These are phyloP conservation scores for Pipistrellus kuhlii DNA, from an alignment of 2,797 vertebrate genomes.

Conservation along the genomic window DNA sequence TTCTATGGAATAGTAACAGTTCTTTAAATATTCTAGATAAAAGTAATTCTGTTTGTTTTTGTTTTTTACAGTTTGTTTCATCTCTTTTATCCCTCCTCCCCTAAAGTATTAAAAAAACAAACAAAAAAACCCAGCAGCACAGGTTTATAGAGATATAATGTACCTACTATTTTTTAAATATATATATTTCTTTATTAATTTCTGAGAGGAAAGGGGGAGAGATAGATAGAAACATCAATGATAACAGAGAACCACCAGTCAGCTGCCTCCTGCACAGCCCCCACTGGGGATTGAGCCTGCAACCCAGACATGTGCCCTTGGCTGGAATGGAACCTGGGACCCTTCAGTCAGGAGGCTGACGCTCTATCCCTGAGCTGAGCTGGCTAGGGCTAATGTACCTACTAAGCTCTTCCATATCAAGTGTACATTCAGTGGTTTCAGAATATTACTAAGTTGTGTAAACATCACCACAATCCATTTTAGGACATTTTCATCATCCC, in stretches of 20 bases:
- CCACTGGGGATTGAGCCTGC: no score
- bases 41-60: neutral
- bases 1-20: neutral
- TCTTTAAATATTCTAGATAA: neutral
- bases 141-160: neutral
- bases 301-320: no score
- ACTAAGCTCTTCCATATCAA: neutral
- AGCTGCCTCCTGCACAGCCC: no score
- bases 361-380: no score
- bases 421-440: neutral
- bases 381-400: neutral
- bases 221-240: no score
- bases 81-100: neutral
- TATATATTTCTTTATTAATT: no score
- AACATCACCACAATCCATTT: neutral
- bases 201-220: no score
- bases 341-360: no score
- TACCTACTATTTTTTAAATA: neutral
- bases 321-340: no score
- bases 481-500: neutral
- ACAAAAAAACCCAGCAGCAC: no score
- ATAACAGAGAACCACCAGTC: no score
- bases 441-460: neutral
- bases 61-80: neutral
- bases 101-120: neutral